Base-by-base conservation (phyloP, 2,113 vertebrate species). In the Podocnemis expansa region DNA sequence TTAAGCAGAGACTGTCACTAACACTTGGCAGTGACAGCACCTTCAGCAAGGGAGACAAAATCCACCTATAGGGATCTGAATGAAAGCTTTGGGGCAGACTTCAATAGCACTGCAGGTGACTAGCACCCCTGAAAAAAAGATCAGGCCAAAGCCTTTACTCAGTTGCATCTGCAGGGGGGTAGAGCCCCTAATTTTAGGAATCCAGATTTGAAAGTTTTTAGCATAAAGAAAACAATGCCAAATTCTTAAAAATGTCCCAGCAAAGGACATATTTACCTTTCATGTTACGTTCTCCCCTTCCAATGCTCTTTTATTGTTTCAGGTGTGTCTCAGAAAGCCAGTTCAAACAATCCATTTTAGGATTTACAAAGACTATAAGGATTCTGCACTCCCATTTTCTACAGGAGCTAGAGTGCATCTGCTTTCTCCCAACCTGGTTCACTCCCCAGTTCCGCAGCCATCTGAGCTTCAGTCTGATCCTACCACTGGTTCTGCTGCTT, bases 181-280 rank as follows among this genome's bases (percentile, higher is more conserved):
- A n/a, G 54, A 87, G 38, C 2, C n/a, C 82, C 56, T 54, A 63
- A 41, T 24, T 12, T 87, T 84, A 29, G 54, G 25, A 67, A 67
- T 10, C 38, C 60, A 51, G 56, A 56, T n/a, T 41, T 47, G 86
- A 31, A 1, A 84, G 73, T 0, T 0, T 87, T 43, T 93, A 88
- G 47, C 51, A 91, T 29, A 84, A 83, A 1, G 3, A 90, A 93
- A 86, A 91, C 3, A 80, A 79, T 93, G 21, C 43, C 78, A 67
- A 8, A 17, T 60, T 51, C 7, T 80, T 43, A 9, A 34, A 1
- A 25, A 83, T 54, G 17, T 41, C 85, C 34, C 47, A 31, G 86
- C 11, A 8, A 80, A 90, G 92, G 95, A 91, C 1, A 76, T 34
- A 87, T 75, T 96, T 94, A 96, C 97, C 94, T 96, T 80, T 93